Base-by-base conservation (phyloP, 2,113 vertebrate species). In the Tetrao urogallus region DNA sequence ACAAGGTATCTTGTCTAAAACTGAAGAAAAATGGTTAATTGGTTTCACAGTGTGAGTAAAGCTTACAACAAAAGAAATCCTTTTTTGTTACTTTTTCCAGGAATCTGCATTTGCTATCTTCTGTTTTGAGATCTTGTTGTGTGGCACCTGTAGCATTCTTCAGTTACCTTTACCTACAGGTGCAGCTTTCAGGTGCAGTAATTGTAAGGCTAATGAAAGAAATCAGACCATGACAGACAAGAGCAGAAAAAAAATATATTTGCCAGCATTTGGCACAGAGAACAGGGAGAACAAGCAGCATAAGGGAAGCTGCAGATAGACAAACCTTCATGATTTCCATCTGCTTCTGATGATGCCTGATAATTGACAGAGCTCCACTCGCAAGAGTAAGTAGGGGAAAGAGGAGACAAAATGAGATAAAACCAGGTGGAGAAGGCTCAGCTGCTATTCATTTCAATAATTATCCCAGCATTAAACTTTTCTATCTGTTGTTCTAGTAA, bases 321-420 rank as follows among this genome's bases (percentile, higher is more conserved):
- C n/a, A 36, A 54, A 69, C 47, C 38, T 89, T 1, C 0, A 1
- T 79, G 64, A 94, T 91, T 93, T 65, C 21, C 63, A 85, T 88
- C 65, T 84, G 50, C 70, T 94, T 83, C 50, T 8, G 19, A 58
- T 86, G 75, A 82, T 94, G 54, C 10, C 66, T 76, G 36, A 86
- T 76, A 92, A 81, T 47, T 94, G 78, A 50, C 76, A 92, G 78
- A 75, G 27, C 38, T 75, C 24, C 45, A 24, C 25, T 87, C 43
- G 58, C 66, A 88, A 70, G 28, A 74, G 28, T 30, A 81, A 72
- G 50, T 22, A 75, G 11, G 32, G 42, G 32, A 76, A 80, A 89
- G 27, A 75, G n/a, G 24, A 87, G 45, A 56, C 15, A 32, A 2
- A 0, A 1, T 0, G 0, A 57, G 25, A 75, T 50, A 57, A 64